phyloP scores from a whole-genome alignment of 2,888 invertebrate species.

The Augiades crinisus region DNA sequence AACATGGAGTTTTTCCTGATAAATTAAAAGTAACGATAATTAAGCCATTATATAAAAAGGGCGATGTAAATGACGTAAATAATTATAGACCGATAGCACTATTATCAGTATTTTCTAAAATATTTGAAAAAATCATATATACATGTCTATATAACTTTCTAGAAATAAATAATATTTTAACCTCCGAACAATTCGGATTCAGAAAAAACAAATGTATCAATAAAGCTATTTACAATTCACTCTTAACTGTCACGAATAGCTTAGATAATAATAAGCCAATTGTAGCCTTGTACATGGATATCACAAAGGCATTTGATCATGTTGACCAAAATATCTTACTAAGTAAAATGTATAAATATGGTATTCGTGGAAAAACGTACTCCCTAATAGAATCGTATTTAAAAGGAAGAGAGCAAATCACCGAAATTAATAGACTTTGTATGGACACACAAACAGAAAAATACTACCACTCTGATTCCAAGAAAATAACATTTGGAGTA shows the following conservation, averaged over 20 bases:
- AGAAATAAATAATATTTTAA: background rate
- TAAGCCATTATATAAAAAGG: constrained; percentile 1
- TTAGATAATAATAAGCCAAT: background rate
- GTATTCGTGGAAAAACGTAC: background rate
- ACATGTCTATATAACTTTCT: background rate
- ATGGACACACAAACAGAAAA: background rate
- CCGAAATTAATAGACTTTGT: background rate
- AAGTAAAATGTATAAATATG: background rate
- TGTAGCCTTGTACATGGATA: too few relatives aligned
- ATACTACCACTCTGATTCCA: background rate
- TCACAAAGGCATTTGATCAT: too few relatives aligned
- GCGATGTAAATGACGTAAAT: background rate
- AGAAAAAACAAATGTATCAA: background rate
- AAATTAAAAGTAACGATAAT: background rate
- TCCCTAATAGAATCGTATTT: background rate
- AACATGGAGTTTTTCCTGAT: background rate
- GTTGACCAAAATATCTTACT: background rate
- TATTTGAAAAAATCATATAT: background rate
- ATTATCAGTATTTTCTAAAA: constrained; percentile 6
- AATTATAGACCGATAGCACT: too few relatives aligned
- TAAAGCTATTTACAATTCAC: background rate
- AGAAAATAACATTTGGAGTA: background rate
- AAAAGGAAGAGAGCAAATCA: background rate
- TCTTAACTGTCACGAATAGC: background rate
- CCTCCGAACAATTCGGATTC: background rate